Evolutionary conservation across 1,140 invertebrate genomes (phyloP).

Genomic region (Eubasilissa regina): DNA sequence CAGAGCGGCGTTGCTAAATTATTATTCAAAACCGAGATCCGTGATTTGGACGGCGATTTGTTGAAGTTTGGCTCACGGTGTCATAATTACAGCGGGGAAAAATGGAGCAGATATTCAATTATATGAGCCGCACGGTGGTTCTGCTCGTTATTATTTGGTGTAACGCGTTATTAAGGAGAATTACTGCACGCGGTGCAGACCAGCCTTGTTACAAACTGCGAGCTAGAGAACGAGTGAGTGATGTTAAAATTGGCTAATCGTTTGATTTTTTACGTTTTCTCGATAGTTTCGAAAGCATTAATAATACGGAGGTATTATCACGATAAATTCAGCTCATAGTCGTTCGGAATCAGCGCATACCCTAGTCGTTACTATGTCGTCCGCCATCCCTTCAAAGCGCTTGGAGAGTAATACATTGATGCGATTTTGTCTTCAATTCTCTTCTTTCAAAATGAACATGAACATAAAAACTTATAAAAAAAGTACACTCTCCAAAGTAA

Average conservation of each 20-base stretch:
- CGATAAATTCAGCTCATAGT: no score
- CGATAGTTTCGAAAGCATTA: no score
- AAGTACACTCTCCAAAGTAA: no score
- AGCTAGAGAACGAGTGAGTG: constrained; percentile 13
- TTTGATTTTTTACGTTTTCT: no score
- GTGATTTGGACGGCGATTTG: constrained; percentile 26
- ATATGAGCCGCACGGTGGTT: constrained; percentile 35
- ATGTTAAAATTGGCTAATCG: constrained; percentile 16
- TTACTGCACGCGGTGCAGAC: constrained; percentile 31
- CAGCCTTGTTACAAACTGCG: constrained; percentile 23
- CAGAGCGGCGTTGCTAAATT: constrained; percentile 29
- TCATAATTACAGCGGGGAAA: constrained; percentile 39
- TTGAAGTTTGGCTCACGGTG: neutral
- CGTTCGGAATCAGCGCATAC: no score
- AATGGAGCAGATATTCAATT: constrained; percentile 34
- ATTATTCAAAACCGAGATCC: constrained; percentile 28
- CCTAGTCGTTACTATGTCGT: no score
- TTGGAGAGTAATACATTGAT: no score
- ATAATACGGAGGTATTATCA: no score
- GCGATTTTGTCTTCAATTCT: no score
- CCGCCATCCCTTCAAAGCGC: no score
- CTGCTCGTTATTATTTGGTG: constrained; percentile 28
- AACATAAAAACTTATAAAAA: no score
- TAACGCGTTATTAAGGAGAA: constrained; percentile 33
- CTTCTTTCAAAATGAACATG: no score